phyloP scores from a whole-genome alignment of 2,797 vertebrate genomes.

The Podargus strigoides region DNA sequence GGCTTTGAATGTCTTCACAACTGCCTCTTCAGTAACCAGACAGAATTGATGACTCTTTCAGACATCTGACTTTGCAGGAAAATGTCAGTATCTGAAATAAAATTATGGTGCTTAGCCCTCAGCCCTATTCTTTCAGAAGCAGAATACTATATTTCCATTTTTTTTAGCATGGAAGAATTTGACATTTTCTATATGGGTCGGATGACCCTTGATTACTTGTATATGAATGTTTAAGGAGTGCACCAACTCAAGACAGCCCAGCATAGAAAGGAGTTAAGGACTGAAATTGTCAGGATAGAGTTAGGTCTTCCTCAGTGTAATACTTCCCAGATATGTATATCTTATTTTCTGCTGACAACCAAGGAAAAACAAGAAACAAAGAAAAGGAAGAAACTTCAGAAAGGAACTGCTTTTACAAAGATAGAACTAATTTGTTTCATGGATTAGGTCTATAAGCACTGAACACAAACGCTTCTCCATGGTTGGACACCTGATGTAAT shows the following conservation, averaged over 20 bases:
- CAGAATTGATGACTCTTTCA: constrained; percentile 43
- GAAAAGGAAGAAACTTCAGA: not conserved
- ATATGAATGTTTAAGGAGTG: not conserved
- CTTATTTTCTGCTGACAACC: not conserved
- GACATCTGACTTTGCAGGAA: constrained; percentile 4
- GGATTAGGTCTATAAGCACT: not conserved
- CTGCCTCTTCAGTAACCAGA: constrained; percentile 41
- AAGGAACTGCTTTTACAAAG: not conserved
- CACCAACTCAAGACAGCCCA: not conserved
- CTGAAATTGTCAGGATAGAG: not conserved
- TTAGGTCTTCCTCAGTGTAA: not conserved
- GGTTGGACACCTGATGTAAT: not conserved
- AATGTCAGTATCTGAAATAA: constrained; percentile 50
- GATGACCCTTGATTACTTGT: not conserved
- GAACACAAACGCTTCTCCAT: not conserved
- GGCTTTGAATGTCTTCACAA: constrained; percentile 37
- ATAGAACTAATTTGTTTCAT: not conserved
- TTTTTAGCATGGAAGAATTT: constrained; percentile 28
- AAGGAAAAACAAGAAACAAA: not conserved
- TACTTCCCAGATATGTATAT: not conserved
- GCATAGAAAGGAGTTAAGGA: not conserved
- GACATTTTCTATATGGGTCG: constrained; percentile 22
- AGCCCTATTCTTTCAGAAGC: constrained; percentile 3
- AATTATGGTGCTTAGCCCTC: constrained; percentile 33
- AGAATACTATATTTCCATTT: constrained; percentile 2